Conservation (phyloP, 2,888 invertebrate species). For the Agelastica alni region DNA sequence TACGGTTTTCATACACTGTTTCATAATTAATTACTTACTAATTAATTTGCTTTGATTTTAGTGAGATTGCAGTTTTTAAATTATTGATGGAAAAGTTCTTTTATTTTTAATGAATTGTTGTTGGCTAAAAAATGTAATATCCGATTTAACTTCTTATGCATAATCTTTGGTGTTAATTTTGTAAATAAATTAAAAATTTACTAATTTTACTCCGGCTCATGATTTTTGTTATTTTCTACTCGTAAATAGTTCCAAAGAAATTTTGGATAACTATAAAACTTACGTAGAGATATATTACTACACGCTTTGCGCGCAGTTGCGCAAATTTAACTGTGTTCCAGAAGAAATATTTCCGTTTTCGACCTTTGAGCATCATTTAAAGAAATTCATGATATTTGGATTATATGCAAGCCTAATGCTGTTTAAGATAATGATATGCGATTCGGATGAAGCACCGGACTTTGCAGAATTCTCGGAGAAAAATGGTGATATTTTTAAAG, state of each 20-base stretch:
- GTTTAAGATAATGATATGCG: conserved; percentile 20
- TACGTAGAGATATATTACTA: conserved; percentile 44
- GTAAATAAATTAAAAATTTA: no score
- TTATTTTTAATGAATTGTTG: no score
- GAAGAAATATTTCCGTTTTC: conserved; percentile 38
- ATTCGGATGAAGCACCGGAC: conserved; percentile 24
- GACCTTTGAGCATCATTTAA: conserved; percentile 18
- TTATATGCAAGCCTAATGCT: conserved; percentile 23
- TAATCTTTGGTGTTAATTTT: no score
- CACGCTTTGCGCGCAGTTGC: conserved; percentile 36
- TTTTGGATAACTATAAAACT: conserved; percentile 39
- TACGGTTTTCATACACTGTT: no score
- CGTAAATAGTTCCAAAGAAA: conserved; percentile 40
- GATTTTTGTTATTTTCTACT: conserved; percentile 48
- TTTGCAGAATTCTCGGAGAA: no score
- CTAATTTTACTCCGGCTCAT: conserved; percentile 37
- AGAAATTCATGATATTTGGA: conserved; percentile 13
- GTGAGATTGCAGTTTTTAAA: no score
- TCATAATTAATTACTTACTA: no score
- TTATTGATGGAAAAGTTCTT: no score
- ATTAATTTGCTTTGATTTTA: no score
- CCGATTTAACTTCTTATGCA: no score
- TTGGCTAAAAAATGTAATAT: no score
- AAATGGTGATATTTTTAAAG: no score
- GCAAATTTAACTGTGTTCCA: conserved; percentile 37